These are phyloP conservation scores for Tokudaia tokunoshimensis DNA, from an alignment of 2,797 vertebrate genomes.

Conservation along the genomic window DNA sequence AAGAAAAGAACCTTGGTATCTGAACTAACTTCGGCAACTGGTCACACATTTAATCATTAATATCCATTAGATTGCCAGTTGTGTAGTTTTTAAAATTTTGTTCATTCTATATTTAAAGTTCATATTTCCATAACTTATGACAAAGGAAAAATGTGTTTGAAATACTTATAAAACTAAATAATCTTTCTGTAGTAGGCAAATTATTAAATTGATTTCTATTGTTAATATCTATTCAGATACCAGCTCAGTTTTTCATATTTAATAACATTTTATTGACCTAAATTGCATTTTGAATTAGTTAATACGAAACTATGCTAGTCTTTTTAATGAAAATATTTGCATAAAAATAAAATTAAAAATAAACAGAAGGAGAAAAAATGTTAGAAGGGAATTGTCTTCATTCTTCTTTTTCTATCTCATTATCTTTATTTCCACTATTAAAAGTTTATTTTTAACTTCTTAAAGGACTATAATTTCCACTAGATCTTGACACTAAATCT, in stretches of 20 bases:
- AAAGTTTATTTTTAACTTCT: conserved; percentile 11
- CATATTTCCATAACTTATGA: not conserved
- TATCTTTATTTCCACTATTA: not conserved
- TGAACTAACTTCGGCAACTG: not conserved
- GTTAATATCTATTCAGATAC: not conserved
- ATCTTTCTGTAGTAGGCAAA: not conserved
- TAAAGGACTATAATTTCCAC: not conserved
- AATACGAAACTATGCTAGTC: not conserved
- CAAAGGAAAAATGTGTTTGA: not conserved
- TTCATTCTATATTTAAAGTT: not conserved
- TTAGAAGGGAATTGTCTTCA: not conserved
- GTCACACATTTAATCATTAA: not conserved
- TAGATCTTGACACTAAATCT: not conserved
- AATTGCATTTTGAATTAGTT: not conserved
- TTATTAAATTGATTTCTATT: conserved; percentile 35
- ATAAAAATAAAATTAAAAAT: not conserved
- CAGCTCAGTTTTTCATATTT: conserved; percentile 1
- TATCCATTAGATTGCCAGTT: not conserved
- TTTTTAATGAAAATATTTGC: conserved; percentile 15
- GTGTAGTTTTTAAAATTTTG: not conserved
- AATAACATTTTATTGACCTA: not conserved
- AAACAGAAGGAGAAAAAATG: not conserved
- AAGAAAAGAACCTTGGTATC: not conserved
- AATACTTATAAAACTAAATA: not conserved
- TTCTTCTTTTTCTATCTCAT: not conserved